Evolutionary conservation across 2,797 vertebrate species (phyloP).

Genomic region (Chelidonichthys spinosus): DNA sequence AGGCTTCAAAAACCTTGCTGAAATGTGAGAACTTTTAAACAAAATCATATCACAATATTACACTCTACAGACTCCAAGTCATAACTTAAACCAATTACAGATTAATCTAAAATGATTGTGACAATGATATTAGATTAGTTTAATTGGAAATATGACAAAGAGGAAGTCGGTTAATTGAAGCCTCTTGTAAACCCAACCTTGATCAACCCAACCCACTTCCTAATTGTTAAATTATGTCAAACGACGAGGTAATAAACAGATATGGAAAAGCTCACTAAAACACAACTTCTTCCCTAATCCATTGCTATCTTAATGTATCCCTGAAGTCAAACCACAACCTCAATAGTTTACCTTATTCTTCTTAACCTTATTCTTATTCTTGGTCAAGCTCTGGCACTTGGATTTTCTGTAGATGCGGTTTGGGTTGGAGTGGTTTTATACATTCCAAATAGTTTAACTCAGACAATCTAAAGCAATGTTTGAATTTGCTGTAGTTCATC

Average conservation of each 20-base stretch:
- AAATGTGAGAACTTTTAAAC: background rate
- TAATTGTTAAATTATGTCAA: slow-evolving; percentile 4
- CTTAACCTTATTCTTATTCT: background rate
- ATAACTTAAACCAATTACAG: slow-evolving; percentile 8
- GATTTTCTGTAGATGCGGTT: background rate
- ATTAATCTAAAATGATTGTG: slow-evolving; percentile 13
- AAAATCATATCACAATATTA: background rate
- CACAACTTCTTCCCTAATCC: background rate
- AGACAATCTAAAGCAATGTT: background rate
- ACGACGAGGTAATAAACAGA: background rate
- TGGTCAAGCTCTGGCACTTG: background rate
- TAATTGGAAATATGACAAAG: slow-evolving; percentile 13
- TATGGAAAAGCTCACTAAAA: background rate
- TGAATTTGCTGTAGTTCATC: background rate
- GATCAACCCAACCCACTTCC: background rate
- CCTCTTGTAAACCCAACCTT: background rate
- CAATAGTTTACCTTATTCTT: background rate
- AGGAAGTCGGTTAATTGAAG: slow-evolving; percentile 12
- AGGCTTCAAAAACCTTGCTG: background rate
- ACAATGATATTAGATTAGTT: slow-evolving; percentile 12
- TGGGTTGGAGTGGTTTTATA: background rate
- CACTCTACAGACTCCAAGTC: background rate
- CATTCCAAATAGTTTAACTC: background rate
- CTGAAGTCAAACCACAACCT: background rate
- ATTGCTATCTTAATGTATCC: background rate